These are phyloP conservation scores for Pavo muticus DNA, from an alignment of 2,113 vertebrate genomes.

Conservation along the genomic window DNA sequence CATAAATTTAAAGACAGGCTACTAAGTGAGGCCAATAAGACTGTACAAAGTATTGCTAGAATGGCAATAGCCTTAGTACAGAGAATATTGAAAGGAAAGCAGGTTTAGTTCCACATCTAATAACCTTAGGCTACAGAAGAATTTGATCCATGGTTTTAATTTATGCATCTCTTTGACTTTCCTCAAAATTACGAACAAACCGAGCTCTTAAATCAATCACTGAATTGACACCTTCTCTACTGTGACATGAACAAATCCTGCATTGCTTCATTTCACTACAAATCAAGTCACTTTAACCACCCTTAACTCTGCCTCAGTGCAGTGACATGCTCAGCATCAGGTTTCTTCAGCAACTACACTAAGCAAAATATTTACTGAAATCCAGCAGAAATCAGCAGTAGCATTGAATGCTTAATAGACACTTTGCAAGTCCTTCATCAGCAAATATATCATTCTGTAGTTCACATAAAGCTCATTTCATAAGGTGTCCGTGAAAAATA, in stretches of 20 bases:
- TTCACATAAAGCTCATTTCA: background rate
- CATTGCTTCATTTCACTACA: background rate
- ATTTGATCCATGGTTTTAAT: background rate
- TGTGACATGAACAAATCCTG: background rate
- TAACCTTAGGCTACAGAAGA: background rate
- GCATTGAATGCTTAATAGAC: background rate
- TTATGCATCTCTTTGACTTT: background rate
- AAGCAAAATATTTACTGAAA: background rate
- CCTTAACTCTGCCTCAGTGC: background rate
- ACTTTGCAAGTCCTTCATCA: background rate
- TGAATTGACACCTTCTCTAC: background rate
- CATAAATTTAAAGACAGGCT: background rate
- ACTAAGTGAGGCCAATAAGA: background rate
- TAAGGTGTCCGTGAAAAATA: background rate
- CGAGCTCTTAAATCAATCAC: background rate
- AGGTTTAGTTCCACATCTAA: background rate
- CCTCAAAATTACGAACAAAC: background rate
- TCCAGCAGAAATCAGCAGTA: background rate
- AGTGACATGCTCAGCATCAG: background rate
- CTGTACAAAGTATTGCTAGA: background rate
- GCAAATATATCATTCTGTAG: background rate
- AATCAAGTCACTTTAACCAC: background rate
- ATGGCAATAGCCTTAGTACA: background rate
- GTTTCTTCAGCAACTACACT: background rate
- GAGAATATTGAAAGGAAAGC: background rate